phyloP scores from a whole-genome alignment of 2,888 invertebrate species.

The Periphyllus acericola region DNA sequence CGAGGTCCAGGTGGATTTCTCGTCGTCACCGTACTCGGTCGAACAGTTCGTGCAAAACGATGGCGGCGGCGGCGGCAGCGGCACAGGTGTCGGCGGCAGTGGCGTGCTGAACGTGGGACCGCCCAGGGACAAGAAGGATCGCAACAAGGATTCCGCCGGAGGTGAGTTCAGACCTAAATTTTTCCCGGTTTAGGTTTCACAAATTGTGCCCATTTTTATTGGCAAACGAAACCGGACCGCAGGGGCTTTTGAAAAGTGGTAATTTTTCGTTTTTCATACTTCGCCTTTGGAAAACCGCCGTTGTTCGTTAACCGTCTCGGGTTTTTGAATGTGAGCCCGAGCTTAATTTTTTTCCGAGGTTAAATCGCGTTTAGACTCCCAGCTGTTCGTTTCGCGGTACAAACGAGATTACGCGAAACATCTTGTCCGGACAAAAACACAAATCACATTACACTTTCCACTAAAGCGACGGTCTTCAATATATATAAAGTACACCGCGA shows the following conservation, averaged over 20 bases:
- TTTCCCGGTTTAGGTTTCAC: too few species aligned
- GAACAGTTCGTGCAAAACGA: conserved; percentile 87
- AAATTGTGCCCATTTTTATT: too few species aligned
- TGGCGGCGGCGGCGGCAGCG: conserved; percentile 73
- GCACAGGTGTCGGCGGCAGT: conserved; percentile 62
- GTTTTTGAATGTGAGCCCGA: too few species aligned
- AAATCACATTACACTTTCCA: background rate
- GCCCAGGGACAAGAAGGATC: conserved; percentile 74
- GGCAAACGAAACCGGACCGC: too few species aligned
- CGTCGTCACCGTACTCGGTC: conserved; percentile 57
- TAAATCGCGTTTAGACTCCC: background rate
- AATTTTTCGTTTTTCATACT: background rate
- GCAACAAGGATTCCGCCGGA: conserved; percentile 72
- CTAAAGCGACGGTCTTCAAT: background rate
- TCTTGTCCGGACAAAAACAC: background rate
- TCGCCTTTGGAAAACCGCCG: too few species aligned
- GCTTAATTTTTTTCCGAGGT: background rate
- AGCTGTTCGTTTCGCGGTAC: background rate
- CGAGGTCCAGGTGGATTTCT: conserved; percentile 64
- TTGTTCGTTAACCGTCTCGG: too few species aligned
- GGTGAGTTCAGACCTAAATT: background rate
- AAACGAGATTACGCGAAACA: background rate
- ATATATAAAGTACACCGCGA: background rate
- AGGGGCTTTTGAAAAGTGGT: too few species aligned
- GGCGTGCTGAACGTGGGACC: conserved; percentile 72